A percentile compares a stretch with the other conserved stretches of the same genome.
These are phyloP conservation scores for Acleris literana DNA, from an alignment of 2,888 invertebrate species.

Conservation along the genomic window DNA sequence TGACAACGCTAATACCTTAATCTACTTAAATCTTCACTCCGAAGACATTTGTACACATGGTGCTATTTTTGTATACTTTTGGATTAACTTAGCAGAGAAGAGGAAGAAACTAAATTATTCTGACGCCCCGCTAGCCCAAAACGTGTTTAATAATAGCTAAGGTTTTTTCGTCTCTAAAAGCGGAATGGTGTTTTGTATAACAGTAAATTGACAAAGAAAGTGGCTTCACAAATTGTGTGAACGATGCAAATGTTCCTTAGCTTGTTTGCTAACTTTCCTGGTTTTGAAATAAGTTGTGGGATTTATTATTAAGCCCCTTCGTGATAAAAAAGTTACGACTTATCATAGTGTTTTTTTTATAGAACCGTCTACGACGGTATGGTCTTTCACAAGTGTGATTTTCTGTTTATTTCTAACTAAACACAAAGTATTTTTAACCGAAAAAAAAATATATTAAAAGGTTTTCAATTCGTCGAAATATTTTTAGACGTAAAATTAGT, in stretches of 20 bases:
- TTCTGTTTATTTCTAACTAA: too few relatives aligned
- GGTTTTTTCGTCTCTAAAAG: slow-evolving; percentile 11
- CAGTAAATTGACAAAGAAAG: neutral
- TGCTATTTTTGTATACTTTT: slow-evolving; percentile 5
- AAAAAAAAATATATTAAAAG: too few relatives aligned
- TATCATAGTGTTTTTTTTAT: too few relatives aligned
- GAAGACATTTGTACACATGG: neutral
- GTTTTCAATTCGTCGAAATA: too few relatives aligned
- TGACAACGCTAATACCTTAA: neutral
- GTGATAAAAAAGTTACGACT: too few relatives aligned
- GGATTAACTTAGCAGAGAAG: neutral
- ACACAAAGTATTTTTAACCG: too few relatives aligned
- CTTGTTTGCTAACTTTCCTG: neutral
- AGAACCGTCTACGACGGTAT: too few relatives aligned
- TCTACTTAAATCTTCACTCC: neutral
- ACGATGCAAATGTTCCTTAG: neutral
- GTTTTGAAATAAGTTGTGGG: too few relatives aligned
- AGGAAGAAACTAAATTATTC: slow-evolving; percentile 19
- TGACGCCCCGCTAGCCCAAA: neutral
- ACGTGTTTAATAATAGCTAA: neutral
- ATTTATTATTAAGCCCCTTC: too few relatives aligned
- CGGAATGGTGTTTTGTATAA: slow-evolving; percentile 13
- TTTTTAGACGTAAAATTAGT: too few relatives aligned
- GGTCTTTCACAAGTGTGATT: too few relatives aligned
- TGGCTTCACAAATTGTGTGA: neutral